Evolutionary conservation across 2,113 vertebrate genomes (phyloP).

Genomic region (Cryptomyrus ogoouensis): DNA sequence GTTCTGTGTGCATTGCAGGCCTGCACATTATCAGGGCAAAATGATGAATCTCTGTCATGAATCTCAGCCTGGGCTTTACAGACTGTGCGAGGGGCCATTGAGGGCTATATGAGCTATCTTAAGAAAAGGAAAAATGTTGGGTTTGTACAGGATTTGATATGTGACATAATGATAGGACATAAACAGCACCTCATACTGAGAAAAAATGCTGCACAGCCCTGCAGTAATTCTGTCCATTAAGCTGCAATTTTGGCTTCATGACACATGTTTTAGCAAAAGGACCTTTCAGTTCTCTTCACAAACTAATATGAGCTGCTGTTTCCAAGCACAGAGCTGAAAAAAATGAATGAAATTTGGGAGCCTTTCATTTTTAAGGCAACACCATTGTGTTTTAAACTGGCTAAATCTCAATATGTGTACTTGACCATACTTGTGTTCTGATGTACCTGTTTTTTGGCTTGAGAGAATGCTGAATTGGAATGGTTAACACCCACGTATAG

Average conservation of each 20-base stretch:
- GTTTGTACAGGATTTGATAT: neutral
- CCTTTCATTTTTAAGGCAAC: constrained; percentile 29
- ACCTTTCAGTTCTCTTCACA: constrained; percentile 6
- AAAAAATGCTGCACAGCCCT: neutral
- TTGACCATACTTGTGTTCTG: too few species aligned
- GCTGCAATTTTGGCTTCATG: constrained; percentile 20
- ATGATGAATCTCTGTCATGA: neutral
- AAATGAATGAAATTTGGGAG: constrained; percentile 2
- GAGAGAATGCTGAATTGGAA: too few species aligned
- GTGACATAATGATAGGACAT: neutral
- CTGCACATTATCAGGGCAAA: neutral
- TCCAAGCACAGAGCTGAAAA: neutral
- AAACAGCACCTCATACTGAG: too few species aligned
- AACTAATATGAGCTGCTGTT: neutral
- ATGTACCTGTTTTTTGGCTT: too few species aligned
- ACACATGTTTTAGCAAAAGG: constrained; percentile 19
- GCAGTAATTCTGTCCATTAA: constrained; percentile 1
- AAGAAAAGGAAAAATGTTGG: neutral
- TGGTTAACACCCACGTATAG: too few species aligned
- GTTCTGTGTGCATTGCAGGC: neutral
- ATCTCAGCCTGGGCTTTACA: neutral
- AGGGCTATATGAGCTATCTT: neutral
- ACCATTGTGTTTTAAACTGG: constrained; percentile 6
- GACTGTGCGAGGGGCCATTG: neutral
- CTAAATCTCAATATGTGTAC: constrained; percentile 19